Conservation (phyloP, 2,888 invertebrate genomes). For the Suillia variegata region DNA sequence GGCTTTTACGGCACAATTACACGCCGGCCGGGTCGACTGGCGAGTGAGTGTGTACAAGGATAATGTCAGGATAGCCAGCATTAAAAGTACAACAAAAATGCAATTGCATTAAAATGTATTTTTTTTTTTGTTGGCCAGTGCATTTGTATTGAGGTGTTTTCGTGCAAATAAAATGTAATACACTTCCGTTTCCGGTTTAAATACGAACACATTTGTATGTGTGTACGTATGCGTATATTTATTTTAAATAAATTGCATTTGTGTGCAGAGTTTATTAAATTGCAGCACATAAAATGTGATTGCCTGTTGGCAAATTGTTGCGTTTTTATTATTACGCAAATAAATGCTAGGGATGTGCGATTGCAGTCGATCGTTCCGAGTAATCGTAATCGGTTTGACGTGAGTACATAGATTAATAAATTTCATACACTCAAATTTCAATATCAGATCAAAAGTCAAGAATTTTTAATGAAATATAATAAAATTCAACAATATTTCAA, state of each 20-base stretch:
- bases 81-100: not conserved
- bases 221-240: not conserved
- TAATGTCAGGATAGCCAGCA: not conserved
- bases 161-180: constrained; percentile 19
- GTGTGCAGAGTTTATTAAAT: constrained; percentile 7
- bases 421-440: too few species aligned
- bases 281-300: constrained; percentile 5
- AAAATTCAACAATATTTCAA: too few species aligned
- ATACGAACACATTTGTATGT: too few species aligned
- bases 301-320: constrained; percentile 6
- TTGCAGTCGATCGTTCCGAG: too few species aligned
- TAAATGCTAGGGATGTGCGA: not conserved
- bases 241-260: not conserved
- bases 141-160: constrained; percentile 10
- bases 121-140: not conserved
- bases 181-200: constrained; percentile 20
- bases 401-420: too few species aligned
- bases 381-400: too few species aligned
- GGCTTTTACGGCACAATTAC: not conserved
- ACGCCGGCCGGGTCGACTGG: not conserved
- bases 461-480: too few species aligned
- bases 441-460: too few species aligned
- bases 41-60: not conserved
- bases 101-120: not conserved
- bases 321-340: not conserved